Percentiles rank a stretch among this genome's conserved stretches.
These are phyloP conservation scores for Cephus spinipes DNA, from an alignment of 2,888 invertebrate genomes.

Conservation along the genomic window DNA sequence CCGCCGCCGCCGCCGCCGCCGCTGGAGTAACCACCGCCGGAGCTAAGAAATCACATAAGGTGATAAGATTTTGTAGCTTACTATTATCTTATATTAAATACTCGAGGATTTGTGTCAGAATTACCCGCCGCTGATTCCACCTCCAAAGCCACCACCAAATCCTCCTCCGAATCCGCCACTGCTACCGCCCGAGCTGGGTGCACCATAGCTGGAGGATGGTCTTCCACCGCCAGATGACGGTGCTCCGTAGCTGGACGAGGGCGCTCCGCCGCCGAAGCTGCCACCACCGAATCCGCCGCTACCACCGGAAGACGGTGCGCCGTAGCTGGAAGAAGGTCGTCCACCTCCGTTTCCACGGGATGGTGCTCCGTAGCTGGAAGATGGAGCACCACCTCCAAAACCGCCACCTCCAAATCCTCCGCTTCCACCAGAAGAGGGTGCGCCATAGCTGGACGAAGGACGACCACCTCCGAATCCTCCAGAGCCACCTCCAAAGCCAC, in stretches of 20 bases:
- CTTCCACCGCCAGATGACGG: constrained; percentile 52
- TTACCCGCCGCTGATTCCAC: constrained; percentile 27
- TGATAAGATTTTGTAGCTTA: not conserved
- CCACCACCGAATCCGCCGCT: constrained; percentile 37
- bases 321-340: constrained; percentile 44
- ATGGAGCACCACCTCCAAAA: constrained; percentile 46
- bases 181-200: constrained; percentile 55
- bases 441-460: constrained; percentile 58
- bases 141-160: constrained; percentile 18
- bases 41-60: constrained; percentile 14
- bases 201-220: constrained; percentile 60
- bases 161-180: constrained; percentile 30
- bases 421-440: constrained; percentile 41
- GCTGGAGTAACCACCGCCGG: constrained; percentile 30
- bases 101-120: constrained; percentile 34
- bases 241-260: constrained; percentile 63
- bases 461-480: constrained; percentile 40
- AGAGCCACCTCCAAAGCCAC: constrained; percentile 48
- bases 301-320: constrained; percentile 53
- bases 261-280: constrained; percentile 46
- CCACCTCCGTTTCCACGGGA: constrained; percentile 40
- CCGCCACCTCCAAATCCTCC: constrained; percentile 42
- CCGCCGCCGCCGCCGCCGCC: constrained; percentile 30
- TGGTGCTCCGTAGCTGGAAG: constrained; percentile 58
- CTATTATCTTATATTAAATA: constrained; percentile 30